Base-by-base conservation (phyloP, 2,888 invertebrate genomes). In the Lasius fuliginosus region DNA sequence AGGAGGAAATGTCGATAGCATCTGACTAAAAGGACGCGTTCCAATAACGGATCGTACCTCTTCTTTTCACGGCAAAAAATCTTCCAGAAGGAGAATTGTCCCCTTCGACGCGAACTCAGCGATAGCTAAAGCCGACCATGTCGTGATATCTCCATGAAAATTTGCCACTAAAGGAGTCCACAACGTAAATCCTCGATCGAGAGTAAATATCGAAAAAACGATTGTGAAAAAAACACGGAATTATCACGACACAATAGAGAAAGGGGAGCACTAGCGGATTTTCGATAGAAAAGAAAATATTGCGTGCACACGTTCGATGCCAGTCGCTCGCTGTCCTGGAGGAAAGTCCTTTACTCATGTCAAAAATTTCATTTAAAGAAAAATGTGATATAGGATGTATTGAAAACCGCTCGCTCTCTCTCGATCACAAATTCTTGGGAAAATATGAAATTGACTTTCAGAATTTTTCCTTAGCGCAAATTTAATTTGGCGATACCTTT, bases 21-120 rank as follows among this genome's bases (percentile, higher is more conserved):
- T 64, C 75, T 73, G 65, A 46, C 49, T 64, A 76, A 83, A 83
- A 76, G 76, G 67, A 83, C 83, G 64, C n/a, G 79, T 75, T 85
- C 46, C 76, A 83, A 85, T 86, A 86, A 83, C 71, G 74, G 56
- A 83, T 76, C 75, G 69, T 60, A 49, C 30, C 40, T 64, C 23
- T 15, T 69, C 75, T 65, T 64, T 77, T 83, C 58, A 83, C 27
- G 42, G 23, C 1, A 67, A 49, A 76, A 73, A 73, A 69, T 1
- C 23, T 36, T 30, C 30, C 15, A 36, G 40, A 62, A 36, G 23
- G 5, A 69, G 58, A 65, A 84, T 56, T n/a, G 27, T 42, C 42
- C 42, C 46, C 67, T 73, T 85, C 56, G 53, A n/a, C 40, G 53
- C 12, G 58, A 69, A 36, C 75, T 73, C 74, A 68, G 74, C 49